These are phyloP conservation scores for Lithobates sylvaticus DNA, from an alignment of 2,797 vertebrate species.

Conservation along the genomic window DNA sequence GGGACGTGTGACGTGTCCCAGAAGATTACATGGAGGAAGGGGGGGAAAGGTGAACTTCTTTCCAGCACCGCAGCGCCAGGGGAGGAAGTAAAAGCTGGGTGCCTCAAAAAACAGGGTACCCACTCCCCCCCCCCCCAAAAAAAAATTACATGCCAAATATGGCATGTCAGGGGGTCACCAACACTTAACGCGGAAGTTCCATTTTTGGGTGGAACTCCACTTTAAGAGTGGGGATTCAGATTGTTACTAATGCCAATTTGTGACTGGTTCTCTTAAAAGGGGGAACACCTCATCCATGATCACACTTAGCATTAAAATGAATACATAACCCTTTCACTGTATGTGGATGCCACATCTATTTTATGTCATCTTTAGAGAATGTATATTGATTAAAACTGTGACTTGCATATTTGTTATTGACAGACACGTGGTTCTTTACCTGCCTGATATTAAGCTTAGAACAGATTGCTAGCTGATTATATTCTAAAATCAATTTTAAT, in stretches of 20 bases:
- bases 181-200: too few relatives aligned
- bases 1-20: too few relatives aligned
- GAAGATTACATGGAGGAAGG: too few relatives aligned
- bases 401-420: constrained; percentile 37
- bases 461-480: constrained; percentile 69
- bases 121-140: too few relatives aligned
- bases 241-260: background rate
- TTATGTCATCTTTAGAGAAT: constrained; percentile 1
- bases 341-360: background rate
- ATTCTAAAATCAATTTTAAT: constrained; percentile 63
- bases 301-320: background rate
- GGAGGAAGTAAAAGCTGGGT: too few relatives aligned
- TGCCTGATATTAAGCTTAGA: constrained; percentile 42
- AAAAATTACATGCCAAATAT: too few relatives aligned
- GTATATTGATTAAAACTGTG: background rate
- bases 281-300: background rate
- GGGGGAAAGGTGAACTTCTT: too few relatives aligned
- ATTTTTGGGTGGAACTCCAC: too few relatives aligned
- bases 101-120: too few relatives aligned
- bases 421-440: constrained; percentile 60
- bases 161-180: too few relatives aligned
- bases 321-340: background rate
- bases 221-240: too few relatives aligned
- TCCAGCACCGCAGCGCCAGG: too few relatives aligned
- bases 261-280: background rate